Evolutionary conservation across 2,113 vertebrate genomes (phyloP).

Genomic region (Oryctolagus cuniculus): DNA sequence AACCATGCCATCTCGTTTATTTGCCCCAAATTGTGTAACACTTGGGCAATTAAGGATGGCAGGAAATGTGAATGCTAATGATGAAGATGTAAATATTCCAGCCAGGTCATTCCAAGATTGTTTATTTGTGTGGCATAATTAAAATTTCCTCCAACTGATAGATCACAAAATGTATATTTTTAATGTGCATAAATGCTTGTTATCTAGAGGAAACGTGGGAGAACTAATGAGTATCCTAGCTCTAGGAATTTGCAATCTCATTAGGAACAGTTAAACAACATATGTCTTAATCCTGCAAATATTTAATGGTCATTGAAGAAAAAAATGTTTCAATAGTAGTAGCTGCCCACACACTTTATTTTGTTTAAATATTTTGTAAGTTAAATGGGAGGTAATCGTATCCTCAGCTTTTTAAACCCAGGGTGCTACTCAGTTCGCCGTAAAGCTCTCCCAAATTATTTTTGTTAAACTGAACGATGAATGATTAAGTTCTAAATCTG

Average conservation of each 20-base stretch:
- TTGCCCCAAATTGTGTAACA: neutral
- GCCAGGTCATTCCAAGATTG: neutral
- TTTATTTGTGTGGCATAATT: neutral
- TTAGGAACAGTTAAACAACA: neutral
- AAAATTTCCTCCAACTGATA: neutral
- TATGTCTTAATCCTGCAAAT: neutral
- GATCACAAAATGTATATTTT: neutral
- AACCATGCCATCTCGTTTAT: neutral
- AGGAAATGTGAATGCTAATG: neutral
- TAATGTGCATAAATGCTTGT: too few relatives aligned
- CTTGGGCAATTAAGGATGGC: neutral
- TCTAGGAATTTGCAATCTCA: neutral
- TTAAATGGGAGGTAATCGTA: neutral
- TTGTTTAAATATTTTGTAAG: neutral
- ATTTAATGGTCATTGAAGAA: neutral
- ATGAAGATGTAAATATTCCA: neutral
- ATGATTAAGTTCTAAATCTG: neutral
- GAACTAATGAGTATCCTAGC: neutral
- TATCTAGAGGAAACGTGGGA: neutral
- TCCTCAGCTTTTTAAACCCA: too few relatives aligned
- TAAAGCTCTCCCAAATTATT: neutral
- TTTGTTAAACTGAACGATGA: neutral
- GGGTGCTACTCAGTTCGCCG: neutral
- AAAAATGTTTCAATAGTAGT: too few relatives aligned
- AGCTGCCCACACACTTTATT: too few relatives aligned